Evolutionary conservation across 2,888 invertebrate genomes (phyloP).

Genomic region (Beris morrisii): DNA sequence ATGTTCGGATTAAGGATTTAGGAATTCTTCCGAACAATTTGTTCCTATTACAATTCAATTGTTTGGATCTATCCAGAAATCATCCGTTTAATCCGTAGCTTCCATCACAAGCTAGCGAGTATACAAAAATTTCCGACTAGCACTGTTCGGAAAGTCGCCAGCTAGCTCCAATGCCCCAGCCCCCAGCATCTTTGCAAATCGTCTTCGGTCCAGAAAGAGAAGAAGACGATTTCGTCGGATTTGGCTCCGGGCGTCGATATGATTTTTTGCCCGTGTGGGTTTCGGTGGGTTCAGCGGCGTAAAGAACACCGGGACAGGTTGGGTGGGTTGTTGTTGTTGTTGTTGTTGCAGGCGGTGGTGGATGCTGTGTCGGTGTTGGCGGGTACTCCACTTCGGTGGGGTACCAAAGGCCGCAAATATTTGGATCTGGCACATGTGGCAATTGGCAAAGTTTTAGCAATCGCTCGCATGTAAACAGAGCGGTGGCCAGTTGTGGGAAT

Average conservation of each 20-base stretch:
- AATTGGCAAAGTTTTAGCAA: conserved; percentile 19
- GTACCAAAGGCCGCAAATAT: conserved; percentile 13
- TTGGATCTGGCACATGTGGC: conserved; percentile 29
- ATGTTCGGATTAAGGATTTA: too few species aligned
- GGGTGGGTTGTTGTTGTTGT: not conserved
- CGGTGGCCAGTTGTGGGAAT: conserved; percentile 8
- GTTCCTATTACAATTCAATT: too few species aligned
- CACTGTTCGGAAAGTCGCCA: too few species aligned
- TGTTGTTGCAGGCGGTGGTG: not conserved
- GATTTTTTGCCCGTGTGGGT: conserved; percentile 23
- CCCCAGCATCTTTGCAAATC: conserved; percentile 1
- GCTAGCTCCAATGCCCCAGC: not conserved
- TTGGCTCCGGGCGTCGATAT: conserved; percentile 25
- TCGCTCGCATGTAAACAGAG: conserved; percentile 18
- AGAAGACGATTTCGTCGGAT: conserved; percentile 23
- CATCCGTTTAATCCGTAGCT: too few species aligned
- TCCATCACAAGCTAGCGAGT: too few species aligned
- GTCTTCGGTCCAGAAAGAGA: conserved; percentile 3
- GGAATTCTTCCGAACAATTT: too few species aligned
- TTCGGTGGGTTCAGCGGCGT: not conserved
- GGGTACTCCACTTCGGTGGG: not conserved
- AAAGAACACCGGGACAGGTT: conserved; percentile 26
- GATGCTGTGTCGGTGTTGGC: not conserved
- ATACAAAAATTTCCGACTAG: too few species aligned
- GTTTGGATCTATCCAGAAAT: too few species aligned